phyloP scores from a whole-genome alignment of 2,888 invertebrate species.

The Sinelater perroti region DNA sequence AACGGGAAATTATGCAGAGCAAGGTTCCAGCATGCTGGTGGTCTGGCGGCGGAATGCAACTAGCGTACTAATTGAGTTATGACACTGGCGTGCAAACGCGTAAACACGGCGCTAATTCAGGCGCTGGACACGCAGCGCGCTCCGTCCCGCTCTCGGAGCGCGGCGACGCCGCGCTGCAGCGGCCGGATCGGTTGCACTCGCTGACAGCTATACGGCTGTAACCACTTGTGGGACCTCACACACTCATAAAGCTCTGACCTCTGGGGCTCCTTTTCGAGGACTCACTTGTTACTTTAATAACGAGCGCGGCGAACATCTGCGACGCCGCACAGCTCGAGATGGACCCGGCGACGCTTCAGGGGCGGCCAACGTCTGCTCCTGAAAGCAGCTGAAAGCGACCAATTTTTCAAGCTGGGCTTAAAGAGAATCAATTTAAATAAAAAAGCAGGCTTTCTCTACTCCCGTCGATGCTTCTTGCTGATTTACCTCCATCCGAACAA shows the following conservation, averaged over 20 bases:
- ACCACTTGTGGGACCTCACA: constrained; percentile 39
- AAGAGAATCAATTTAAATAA: no score
- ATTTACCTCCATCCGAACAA: no score
- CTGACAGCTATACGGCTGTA: constrained; percentile 34
- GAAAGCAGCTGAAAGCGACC: no score
- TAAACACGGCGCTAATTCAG: constrained; percentile 28
- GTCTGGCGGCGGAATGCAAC: constrained; percentile 31
- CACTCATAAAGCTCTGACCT: constrained; percentile 38
- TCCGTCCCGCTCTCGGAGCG: constrained; percentile 21
- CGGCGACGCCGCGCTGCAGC: constrained; percentile 28
- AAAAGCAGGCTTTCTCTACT: no score
- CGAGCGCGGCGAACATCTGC: constrained; percentile 16
- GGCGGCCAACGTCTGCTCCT: no score
- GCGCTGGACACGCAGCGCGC: constrained; percentile 10
- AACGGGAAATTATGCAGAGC: constrained; percentile 19
- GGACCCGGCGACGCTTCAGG: no score
- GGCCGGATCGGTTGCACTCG: constrained; percentile 37
- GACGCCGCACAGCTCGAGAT: no score
- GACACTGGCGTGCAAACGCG: constrained; percentile 26
- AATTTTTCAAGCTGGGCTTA: no score
- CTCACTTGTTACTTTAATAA: constrained; percentile 21
- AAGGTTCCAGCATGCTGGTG: constrained; percentile 30
- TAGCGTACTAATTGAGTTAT: constrained; percentile 35
- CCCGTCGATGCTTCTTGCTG: no score
- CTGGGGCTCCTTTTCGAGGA: constrained; percentile 23